These are phyloP conservation scores for Synergus japonicus DNA, from an alignment of 2,888 invertebrate genomes.

Conservation along the genomic window DNA sequence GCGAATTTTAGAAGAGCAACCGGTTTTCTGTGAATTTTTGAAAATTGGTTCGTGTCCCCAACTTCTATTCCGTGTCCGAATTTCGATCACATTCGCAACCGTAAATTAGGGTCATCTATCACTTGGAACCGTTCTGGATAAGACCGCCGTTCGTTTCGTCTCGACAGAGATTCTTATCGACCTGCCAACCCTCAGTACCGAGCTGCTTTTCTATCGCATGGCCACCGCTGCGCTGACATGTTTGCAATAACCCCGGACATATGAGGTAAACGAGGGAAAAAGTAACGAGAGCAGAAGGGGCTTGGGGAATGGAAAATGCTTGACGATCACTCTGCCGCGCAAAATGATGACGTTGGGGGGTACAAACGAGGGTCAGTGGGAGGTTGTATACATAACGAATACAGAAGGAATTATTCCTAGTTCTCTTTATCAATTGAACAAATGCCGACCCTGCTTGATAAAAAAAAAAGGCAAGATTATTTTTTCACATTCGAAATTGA, in stretches of 20 bases:
- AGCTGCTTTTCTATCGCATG: constrained; percentile 45
- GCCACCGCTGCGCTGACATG: constrained; percentile 50
- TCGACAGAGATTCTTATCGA: constrained; percentile 65
- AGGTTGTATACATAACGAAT: not conserved
- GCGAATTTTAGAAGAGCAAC: not conserved
- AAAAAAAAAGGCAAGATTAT: too few relatives aligned
- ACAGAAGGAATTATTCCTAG: not conserved
- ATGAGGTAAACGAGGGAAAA: constrained; percentile 45
- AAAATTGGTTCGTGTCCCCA: not conserved
- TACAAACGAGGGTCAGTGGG: constrained; percentile 19
- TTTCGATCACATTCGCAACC: not conserved
- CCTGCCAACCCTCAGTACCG: constrained; percentile 49
- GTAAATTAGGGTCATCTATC: constrained; percentile 72
- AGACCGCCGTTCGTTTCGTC: constrained; percentile 58
- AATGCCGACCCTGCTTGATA: not conserved
- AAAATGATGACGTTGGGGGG: constrained; percentile 17
- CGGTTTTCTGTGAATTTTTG: not conserved
- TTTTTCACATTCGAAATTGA: not conserved
- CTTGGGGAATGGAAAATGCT: not conserved
- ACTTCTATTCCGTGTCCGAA: not conserved
- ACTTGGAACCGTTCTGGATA: constrained; percentile 69
- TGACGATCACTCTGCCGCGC: not conserved
- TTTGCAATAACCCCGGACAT: constrained; percentile 52
- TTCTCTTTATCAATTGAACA: not conserved
- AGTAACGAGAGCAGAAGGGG: constrained; percentile 9